Conservation (phyloP, 2,888 invertebrate species). For the Malachius bipustulatus region DNA sequence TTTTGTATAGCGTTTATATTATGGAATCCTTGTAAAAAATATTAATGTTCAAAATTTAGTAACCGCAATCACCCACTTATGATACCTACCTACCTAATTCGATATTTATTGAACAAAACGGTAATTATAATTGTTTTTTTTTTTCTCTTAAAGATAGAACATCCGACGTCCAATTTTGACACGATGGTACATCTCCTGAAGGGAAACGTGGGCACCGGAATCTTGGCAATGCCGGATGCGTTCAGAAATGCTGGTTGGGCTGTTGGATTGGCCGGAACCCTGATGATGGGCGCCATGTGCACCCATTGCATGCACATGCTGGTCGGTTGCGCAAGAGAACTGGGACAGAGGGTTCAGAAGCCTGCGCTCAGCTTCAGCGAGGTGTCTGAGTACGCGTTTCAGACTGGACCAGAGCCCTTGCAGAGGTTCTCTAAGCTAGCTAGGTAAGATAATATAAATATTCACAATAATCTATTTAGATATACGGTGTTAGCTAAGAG, state of each 20-base stretch:
- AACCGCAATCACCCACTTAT: no score
- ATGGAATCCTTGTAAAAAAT: no score
- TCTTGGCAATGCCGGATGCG: constrained; percentile 93
- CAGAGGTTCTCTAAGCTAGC: constrained; percentile 49
- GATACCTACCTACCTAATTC: no score
- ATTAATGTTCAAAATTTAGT: no score
- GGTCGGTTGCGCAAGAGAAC: constrained; percentile 67
- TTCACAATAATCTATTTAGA: no score
- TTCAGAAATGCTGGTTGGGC: constrained; percentile 82
- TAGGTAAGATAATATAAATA: constrained; percentile 38
- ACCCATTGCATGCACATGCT: constrained; percentile 93
- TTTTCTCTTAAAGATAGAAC: no score
- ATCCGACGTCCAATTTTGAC: constrained; percentile 71
- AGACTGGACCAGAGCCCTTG: constrained; percentile 56
- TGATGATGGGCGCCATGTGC: constrained; percentile 76
- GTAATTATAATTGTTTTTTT: no score
- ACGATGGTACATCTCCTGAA: constrained; percentile 59
- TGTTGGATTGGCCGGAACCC: constrained; percentile 69
- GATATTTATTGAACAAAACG: no score
- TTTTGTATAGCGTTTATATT: no score
- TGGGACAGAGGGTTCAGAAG: constrained; percentile 54
- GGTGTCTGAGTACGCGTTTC: constrained; percentile 65
- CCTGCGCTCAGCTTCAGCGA: constrained; percentile 65
- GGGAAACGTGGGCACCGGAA: constrained; percentile 70
- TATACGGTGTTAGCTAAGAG: no score